A percentile compares a stretch with the other conserved stretches of the same genome.
Evolutionary conservation across 2,888 invertebrate species (phyloP).

Genomic region (Cerastis leucographa): DNA sequence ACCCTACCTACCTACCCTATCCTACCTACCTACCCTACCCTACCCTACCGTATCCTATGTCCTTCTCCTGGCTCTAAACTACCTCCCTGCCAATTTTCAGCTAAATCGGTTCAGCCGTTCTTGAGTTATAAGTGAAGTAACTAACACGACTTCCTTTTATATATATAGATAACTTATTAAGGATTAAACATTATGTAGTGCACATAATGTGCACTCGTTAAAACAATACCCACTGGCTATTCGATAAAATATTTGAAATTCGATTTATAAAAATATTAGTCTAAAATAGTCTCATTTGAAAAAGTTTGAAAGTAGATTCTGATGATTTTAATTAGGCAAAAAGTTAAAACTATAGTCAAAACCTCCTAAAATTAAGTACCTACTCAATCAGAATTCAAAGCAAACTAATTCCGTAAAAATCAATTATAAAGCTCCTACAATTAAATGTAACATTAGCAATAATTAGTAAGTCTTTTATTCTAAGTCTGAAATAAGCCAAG

Average conservation of each 20-base stretch:
- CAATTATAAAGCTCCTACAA: background rate
- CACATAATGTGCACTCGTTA: background rate
- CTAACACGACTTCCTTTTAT: too few species aligned
- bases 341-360: background rate
- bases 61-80: too few species aligned
- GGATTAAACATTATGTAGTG: background rate
- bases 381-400: background rate
- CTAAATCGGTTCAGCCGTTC: too few species aligned
- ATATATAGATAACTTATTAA: background rate
- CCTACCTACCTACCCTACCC: too few species aligned
- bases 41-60: too few species aligned
- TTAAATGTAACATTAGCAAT: slow-evolving; percentile 14
- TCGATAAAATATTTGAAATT: background rate
- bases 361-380: background rate
- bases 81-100: too few species aligned
- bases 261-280: background rate
- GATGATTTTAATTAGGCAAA: background rate
- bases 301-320: background rate
- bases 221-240: background rate
- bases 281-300: background rate
- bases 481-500: slow-evolving; percentile 10
- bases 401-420: slow-evolving; percentile 7
- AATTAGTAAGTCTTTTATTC: too few species aligned
- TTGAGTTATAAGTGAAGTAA: too few species aligned
- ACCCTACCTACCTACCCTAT: too few species aligned